Conservation (phyloP, 2,888 invertebrate genomes). For the Rhagonycha fulva region DNA sequence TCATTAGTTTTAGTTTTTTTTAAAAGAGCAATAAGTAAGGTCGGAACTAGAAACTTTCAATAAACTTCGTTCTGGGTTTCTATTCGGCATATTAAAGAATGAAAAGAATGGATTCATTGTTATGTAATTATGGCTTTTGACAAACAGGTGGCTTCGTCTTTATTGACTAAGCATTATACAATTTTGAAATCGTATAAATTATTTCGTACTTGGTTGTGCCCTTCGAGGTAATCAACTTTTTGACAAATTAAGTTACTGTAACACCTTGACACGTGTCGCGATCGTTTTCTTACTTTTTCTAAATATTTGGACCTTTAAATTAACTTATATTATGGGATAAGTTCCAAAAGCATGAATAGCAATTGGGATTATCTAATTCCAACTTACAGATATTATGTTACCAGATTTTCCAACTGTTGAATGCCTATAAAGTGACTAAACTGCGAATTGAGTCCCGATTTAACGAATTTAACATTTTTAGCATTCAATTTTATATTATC, state of each 20-base stretch:
- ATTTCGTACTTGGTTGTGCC: not conserved
- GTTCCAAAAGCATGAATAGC: not conserved
- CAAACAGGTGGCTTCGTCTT: not conserved
- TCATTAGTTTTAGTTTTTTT: not conserved
- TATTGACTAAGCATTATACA: not conserved
- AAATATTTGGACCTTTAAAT: not conserved
- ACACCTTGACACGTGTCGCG: not conserved
- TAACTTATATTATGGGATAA: not conserved
- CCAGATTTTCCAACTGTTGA: not conserved
- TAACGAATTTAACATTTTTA: not conserved
- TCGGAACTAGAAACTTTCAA: not conserved
- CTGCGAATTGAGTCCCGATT: not conserved
- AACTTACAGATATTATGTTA: constrained; percentile 1
- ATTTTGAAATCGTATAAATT: not conserved
- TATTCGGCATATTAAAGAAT: not conserved
- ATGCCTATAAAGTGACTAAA: not conserved
- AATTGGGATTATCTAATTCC: constrained; percentile 1
- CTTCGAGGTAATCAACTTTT: not conserved
- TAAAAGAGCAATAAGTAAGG: not conserved
- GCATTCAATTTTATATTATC: not conserved
- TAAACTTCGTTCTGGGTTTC: not conserved
- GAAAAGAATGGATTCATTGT: not conserved
- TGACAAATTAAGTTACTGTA: not conserved
- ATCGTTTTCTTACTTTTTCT: not conserved
- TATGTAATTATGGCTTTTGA: not conserved